Evolutionary conservation across 2,888 invertebrate species (phyloP).

Genomic region (Epistrophella euchroma): DNA sequence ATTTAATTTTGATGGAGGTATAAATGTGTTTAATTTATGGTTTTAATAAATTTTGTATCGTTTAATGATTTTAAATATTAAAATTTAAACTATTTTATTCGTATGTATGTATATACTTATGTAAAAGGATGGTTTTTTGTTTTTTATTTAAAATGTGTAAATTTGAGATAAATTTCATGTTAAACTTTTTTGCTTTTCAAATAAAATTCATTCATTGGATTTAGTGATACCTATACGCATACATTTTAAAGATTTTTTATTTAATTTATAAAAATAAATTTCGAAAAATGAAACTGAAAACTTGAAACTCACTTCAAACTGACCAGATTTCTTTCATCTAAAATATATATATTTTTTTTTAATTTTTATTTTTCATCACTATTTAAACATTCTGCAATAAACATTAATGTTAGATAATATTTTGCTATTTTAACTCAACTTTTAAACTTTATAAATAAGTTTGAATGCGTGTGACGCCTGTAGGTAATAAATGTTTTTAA

Average conservation of each 20-base stretch:
- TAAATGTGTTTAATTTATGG: constrained; percentile 56
- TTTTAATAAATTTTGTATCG: constrained; percentile 23
- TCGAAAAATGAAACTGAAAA: neutral
- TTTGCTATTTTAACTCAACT: too few species aligned
- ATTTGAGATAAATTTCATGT: constrained; percentile 54
- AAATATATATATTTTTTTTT: too few species aligned
- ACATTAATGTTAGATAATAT: too few species aligned
- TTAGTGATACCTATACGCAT: constrained; percentile 21
- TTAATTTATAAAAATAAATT: neutral
- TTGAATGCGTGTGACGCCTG: too few species aligned
- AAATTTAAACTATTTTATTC: constrained; percentile 54
- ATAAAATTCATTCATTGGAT: constrained; percentile 33
- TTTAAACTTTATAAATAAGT: too few species aligned
- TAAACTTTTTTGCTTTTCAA: constrained; percentile 14
- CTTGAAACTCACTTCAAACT: neutral
- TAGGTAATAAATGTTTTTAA: too few species aligned
- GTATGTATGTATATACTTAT: constrained; percentile 36
- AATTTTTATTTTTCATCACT: too few species aligned
- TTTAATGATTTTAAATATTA: constrained; percentile 43
- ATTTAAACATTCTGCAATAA: too few species aligned
- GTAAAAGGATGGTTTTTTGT: constrained; percentile 69
- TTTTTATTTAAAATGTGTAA: constrained; percentile 56
- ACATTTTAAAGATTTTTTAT: neutral
- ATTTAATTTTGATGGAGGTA: constrained; percentile 66
- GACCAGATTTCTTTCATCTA: too few species aligned